Conservation (phyloP, 2,888 invertebrate genomes). For the Serrognathus titanus region DNA sequence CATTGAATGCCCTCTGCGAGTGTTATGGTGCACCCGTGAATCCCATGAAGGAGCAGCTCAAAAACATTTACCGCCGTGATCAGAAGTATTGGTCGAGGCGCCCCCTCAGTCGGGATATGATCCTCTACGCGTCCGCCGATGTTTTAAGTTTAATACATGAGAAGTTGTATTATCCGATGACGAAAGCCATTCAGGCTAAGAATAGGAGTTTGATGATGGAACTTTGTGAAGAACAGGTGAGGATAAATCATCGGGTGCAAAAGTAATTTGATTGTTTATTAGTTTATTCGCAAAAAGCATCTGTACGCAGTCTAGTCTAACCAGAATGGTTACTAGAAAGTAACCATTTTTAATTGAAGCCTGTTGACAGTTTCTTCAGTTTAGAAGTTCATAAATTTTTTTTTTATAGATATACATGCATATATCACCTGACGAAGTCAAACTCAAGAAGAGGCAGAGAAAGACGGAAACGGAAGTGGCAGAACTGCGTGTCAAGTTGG, state of each 20-base stretch:
- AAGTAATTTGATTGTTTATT: too few relatives aligned
- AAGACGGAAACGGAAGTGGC: conserved; percentile 88
- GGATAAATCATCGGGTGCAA: neutral
- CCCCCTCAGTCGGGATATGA: conserved; percentile 86
- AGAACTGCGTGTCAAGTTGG: conserved; percentile 78
- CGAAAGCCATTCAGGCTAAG: conserved; percentile 67
- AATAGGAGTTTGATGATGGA: conserved; percentile 73
- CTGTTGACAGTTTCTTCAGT: too few relatives aligned
- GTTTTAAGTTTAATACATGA: conserved; percentile 84
- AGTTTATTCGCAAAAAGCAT: too few relatives aligned
- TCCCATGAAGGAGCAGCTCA: conserved; percentile 86
- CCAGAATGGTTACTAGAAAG: too few relatives aligned
- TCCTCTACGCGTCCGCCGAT: conserved; percentile 86
- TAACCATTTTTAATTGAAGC: too few relatives aligned
- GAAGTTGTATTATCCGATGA: conserved; percentile 72
- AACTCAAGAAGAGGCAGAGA: conserved; percentile 81
- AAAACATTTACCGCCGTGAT: conserved; percentile 80
- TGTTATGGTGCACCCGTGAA: conserved; percentile 83
- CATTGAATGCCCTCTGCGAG: conserved; percentile 87
- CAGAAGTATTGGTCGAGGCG: conserved; percentile 84
- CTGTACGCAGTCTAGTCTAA: too few relatives aligned
- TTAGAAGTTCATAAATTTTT: neutral
- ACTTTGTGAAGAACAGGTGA: conserved; percentile 78
- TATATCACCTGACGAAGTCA: conserved; percentile 81
- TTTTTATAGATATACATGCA: conserved; percentile 66